These are phyloP conservation scores for Harlomillsia oculata DNA, from an alignment of 1,140 invertebrate species.

Conservation along the genomic window DNA sequence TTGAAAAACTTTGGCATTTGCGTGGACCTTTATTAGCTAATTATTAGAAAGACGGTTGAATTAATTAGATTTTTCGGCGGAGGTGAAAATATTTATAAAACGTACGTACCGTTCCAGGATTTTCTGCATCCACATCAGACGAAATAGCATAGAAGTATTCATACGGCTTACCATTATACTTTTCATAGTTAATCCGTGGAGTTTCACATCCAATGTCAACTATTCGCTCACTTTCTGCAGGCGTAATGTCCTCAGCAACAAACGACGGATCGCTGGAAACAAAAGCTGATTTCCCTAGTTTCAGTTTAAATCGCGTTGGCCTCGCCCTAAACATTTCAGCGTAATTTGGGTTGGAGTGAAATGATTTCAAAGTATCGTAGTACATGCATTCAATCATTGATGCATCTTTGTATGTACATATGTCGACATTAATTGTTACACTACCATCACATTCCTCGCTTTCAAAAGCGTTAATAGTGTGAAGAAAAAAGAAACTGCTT, in stretches of 20 bases:
- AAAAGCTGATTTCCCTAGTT: conserved; percentile 40
- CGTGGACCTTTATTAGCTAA: conserved; percentile 71
- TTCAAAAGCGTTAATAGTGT: conserved; percentile 83
- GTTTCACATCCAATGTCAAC: conserved; percentile 71
- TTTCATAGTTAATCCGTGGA: conserved; percentile 65
- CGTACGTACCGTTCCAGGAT: conserved; percentile 62
- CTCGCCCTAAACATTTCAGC: conserved; percentile 64
- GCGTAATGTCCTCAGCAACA: conserved; percentile 48
- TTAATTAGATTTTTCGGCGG: too few relatives aligned
- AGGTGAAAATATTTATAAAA: conserved; percentile 32
- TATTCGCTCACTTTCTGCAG: conserved; percentile 52
- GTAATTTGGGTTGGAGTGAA: conserved; percentile 67
- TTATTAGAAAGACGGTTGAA: neutral
- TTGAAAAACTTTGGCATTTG: conserved; percentile 49
- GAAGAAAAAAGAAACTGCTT: conserved; percentile 72
- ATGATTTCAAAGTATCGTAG: conserved; percentile 62
- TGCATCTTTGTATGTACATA: conserved; percentile 71
- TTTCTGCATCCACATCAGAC: conserved; percentile 67
- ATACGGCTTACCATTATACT: conserved; percentile 56
- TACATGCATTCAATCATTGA: conserved; percentile 78
- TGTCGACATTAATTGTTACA: conserved; percentile 54
- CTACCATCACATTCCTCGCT: conserved; percentile 44
- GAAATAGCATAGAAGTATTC: conserved; percentile 81
- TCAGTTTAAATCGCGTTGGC: conserved; percentile 62
- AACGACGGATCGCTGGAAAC: conserved; percentile 39